Conservation (phyloP, 2,113 vertebrate species). For the Amphilophus citrinellus region DNA sequence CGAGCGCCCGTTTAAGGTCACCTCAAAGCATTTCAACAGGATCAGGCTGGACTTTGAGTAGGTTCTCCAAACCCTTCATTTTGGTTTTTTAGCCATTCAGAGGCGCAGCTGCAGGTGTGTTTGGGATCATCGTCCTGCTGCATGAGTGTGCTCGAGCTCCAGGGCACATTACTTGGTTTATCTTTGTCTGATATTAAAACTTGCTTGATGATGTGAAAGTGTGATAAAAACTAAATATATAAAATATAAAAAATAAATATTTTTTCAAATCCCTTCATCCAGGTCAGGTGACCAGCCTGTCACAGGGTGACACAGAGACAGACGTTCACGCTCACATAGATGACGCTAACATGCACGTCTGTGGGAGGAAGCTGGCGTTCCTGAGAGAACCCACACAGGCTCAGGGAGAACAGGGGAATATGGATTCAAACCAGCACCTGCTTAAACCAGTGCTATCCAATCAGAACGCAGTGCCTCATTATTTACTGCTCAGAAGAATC, state of each 20-base stretch:
- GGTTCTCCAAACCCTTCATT: background rate
- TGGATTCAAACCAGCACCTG: background rate
- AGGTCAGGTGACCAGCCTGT: background rate
- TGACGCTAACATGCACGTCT: background rate
- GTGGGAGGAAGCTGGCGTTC: background rate
- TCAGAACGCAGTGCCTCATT: no score
- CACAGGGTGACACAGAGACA: no score
- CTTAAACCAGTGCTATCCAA: no score
- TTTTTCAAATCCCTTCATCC: no score
- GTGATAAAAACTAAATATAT: no score
- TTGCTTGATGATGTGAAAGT: no score
- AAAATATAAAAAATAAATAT: no score
- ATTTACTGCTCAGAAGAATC: no score
- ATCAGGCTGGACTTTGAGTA: background rate
- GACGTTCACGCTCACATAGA: no score
- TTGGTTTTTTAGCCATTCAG: background rate
- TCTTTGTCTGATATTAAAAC: no score
- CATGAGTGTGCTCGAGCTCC: background rate
- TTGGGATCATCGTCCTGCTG: background rate
- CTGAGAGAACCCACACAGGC: background rate
- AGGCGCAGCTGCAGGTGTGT: background rate
- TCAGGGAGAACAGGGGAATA: background rate
- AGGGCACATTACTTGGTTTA: background rate
- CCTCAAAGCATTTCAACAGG: background rate
- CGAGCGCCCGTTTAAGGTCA: background rate